Evolutionary conservation across 1,140 invertebrate species (phyloP), one percentile per base, ranked within the genome.

Genomic region (Macrobrachium nipponense): DNA sequence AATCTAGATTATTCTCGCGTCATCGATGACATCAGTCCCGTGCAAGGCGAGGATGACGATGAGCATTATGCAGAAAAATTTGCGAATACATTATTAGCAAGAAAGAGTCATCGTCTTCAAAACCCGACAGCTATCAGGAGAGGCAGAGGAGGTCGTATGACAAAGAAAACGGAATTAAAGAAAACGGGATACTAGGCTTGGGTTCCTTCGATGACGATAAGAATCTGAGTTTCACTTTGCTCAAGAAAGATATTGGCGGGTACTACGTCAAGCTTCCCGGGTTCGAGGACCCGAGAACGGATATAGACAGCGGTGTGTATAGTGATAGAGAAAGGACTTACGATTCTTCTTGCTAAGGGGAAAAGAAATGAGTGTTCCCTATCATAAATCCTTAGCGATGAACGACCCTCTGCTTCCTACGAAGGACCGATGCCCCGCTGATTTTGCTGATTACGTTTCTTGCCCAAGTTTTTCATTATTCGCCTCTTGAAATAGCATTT

Each of bases 161-260:
- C 68, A 80, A 86, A 44, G 73, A 68, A 12, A 62, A 20, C 27
- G 68, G 77, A 8, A 78, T 80, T 27, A 70, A 44, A 64, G 84
- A 86, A 15, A 44, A 51, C 27, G 36, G 27, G 18, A 44, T n/a
- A 15, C 59, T 61, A 17, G 60, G 51, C 59, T 44, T n/a, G 5
- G 43, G 73, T 51, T 18, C 20, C 10, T 43, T 36, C 23, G 77
- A 23, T 23, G 43, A 61, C 43, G 83, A 86, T 17, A 79, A 78
- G 17, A 86, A 72, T 23, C 59, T 86, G 59, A 73, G 66, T 23
- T 86, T 86, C 27, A 86, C 84, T 20, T 62, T 86, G 20, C 66
- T 86, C 14, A 86, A 86, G 62, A 86, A 86, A 75, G 84, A 86
- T 70, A 86, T 86, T n/a, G 84, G 84, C 12, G 84, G 84, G 18